Percentiles rank a stretch among this genome's conserved stretches.
Conservation (phyloP, 1,140 invertebrate genomes). For the Samia ricini region DNA sequence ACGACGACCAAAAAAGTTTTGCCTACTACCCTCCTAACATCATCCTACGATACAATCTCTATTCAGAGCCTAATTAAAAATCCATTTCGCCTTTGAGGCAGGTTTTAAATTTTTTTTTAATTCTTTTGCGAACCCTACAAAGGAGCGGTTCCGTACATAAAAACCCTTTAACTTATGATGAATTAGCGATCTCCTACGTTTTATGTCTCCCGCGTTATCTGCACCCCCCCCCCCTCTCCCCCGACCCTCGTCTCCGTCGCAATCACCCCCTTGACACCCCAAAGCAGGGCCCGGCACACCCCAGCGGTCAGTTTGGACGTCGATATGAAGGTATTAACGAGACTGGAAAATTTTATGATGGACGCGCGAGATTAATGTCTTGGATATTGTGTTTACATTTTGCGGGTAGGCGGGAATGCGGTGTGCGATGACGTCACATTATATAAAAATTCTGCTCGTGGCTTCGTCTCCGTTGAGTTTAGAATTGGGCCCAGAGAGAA, state of each 20-base stretch:
- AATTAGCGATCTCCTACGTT: slow-evolving; percentile 76
- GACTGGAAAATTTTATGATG: slow-evolving; percentile 55
- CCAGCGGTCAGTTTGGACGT: slow-evolving; percentile 28
- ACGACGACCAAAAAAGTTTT: background rate
- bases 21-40: background rate
- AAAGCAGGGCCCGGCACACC: background rate
- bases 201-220: slow-evolving; percentile 74
- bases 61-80: background rate
- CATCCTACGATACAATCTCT: background rate
- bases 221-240: slow-evolving; percentile 28
- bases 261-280: slow-evolving; percentile 13
- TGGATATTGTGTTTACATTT: background rate
- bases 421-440: background rate
- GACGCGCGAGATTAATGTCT: background rate
- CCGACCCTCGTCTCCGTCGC: slow-evolving; percentile 31
- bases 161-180: slow-evolving; percentile 78
- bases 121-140: slow-evolving; percentile 65
- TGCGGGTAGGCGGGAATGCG: background rate
- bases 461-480: no score
- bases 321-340: slow-evolving; percentile 74
- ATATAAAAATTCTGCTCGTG: no score
- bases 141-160: slow-evolving; percentile 62
- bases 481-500: no score
- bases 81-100: slow-evolving; percentile 55
- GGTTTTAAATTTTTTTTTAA: slow-evolving; percentile 33